Evolutionary conservation across 2,888 invertebrate species (phyloP).

Genomic region (Athripsodes cinereus): DNA sequence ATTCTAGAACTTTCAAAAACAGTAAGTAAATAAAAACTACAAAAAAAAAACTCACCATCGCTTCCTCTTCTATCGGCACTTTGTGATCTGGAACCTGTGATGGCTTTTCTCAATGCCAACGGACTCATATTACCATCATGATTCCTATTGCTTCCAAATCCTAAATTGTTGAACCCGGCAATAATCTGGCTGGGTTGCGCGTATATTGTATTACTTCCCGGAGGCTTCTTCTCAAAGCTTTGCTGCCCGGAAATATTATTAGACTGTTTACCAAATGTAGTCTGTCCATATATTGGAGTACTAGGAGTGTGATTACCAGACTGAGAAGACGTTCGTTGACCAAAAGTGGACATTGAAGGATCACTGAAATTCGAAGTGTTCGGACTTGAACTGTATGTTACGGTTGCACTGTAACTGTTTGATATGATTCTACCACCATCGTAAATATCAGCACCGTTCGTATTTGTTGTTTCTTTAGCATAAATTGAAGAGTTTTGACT

Average conservation of each 20-base stretch:
- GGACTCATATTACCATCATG: slow-evolving; percentile 39
- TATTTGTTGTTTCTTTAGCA: slow-evolving; percentile 5
- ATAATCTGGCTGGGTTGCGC: slow-evolving; percentile 50
- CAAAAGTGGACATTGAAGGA: slow-evolving; percentile 42
- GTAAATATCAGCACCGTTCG: slow-evolving; percentile 10
- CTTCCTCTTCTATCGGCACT: slow-evolving; percentile 53
- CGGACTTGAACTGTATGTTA: slow-evolving; percentile 42
- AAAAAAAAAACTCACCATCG: slow-evolving; percentile 40
- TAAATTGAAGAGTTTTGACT: slow-evolving; percentile 19
- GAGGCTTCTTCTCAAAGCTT: slow-evolving; percentile 21
- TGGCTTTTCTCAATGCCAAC: slow-evolving; percentile 44
- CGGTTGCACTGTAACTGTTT: slow-evolving; percentile 28
- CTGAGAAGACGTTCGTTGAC: slow-evolving; percentile 37
- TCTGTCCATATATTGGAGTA: slow-evolving; percentile 42
- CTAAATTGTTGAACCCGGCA: slow-evolving; percentile 34
- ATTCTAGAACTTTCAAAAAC: neutral
- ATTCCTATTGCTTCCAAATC: slow-evolving; percentile 31
- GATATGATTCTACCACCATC: slow-evolving; percentile 24
- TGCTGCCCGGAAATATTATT: slow-evolving; percentile 12
- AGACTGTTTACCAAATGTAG: slow-evolving; percentile 28
- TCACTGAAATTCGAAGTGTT: slow-evolving; percentile 42
- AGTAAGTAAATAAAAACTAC: neutral
- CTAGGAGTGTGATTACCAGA: slow-evolving; percentile 31
- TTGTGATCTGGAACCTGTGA: slow-evolving; percentile 50
- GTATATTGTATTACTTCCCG: slow-evolving; percentile 32